These are phyloP conservation scores for Sinodicranocentrus sp. DNA, from an alignment of 2,888 invertebrate genomes.

Conservation along the genomic window DNA sequence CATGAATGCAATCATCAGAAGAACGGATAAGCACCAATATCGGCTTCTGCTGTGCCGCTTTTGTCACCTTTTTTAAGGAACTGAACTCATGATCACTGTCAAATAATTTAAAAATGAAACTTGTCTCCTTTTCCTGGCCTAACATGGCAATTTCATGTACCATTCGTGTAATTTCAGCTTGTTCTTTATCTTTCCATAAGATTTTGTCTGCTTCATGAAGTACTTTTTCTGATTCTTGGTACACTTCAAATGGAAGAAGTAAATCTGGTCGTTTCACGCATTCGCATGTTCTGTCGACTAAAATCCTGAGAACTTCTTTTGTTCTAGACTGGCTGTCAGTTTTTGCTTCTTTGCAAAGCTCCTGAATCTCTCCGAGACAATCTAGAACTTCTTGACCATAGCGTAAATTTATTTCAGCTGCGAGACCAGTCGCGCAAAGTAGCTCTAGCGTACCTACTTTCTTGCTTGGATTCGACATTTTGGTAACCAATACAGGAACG, in stretches of 20 bases:
- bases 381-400: conserved; percentile 65
- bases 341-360: conserved; percentile 40
- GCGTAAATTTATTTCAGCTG: conserved; percentile 61
- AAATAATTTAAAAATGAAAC: conserved; percentile 69
- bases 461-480: conserved; percentile 57
- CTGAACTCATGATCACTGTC: conserved; percentile 69
- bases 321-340: conserved; percentile 8
- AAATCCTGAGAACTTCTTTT: conserved; percentile 45
- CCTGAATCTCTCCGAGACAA: conserved; percentile 50
- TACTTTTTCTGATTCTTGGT: conserved; percentile 61
- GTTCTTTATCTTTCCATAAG: conserved; percentile 66
- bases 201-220: conserved; percentile 68
- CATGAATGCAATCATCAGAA: conserved; percentile 83
- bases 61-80: conserved; percentile 83
- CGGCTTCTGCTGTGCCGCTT: conserved; percentile 81
- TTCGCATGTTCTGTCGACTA: conserved; percentile 61
- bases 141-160: conserved; percentile 56
- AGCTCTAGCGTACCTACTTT: conserved; percentile 66
- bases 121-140: conserved; percentile 17
- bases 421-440: conserved; percentile 69
- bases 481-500: conserved; percentile 69
- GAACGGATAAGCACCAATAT: conserved; percentile 82
- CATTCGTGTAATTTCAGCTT: conserved; percentile 65
- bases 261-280: conserved; percentile 46
- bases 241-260: conserved; percentile 72